These are phyloP conservation scores for Darevskia mixta DNA, from an alignment of 2,797 vertebrate genomes.

Conservation along the genomic window DNA sequence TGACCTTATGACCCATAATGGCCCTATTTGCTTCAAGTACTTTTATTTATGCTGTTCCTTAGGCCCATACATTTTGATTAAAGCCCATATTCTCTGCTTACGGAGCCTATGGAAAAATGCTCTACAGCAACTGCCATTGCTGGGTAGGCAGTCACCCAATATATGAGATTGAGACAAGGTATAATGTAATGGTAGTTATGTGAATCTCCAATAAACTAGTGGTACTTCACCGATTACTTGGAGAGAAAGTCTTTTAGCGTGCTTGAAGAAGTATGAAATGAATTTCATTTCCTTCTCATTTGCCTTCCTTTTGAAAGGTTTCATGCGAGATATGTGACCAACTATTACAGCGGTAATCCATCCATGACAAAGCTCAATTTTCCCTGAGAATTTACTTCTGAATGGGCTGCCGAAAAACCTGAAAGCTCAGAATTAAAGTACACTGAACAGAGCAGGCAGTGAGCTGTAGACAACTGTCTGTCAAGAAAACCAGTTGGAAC, in stretches of 20 bases:
- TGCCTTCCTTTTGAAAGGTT: constrained; percentile 94
- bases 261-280: constrained; percentile 99
- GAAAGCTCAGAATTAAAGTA: constrained; percentile 89
- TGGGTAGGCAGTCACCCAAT: constrained; percentile 84
- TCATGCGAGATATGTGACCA: constrained; percentile 95
- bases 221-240: constrained; percentile 86
- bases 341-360: constrained; percentile 99
- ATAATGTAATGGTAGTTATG: constrained; percentile 87
- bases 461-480: constrained; percentile 83
- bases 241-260: constrained; percentile 89
- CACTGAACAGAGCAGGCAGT: constrained; percentile 82
- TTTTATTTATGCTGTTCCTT: constrained; percentile 78
- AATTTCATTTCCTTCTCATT: constrained; percentile 97
- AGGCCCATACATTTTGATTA: constrained; percentile 78
- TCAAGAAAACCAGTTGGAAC: constrained; percentile 82
- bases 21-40: constrained; percentile 75
- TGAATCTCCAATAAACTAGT: constrained; percentile 87
- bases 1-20: constrained; percentile 80
- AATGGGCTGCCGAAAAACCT: constrained; percentile 82
- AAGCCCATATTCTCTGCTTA: constrained; percentile 69
- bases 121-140: constrained; percentile 78
- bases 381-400: constrained; percentile 94
- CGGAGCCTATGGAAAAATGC: constrained; percentile 67
- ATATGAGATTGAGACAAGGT: constrained; percentile 86
- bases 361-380: constrained; percentile 99